Base-by-base conservation (phyloP, 2,888 invertebrate species). In the Himalopsyche tibetana region DNA sequence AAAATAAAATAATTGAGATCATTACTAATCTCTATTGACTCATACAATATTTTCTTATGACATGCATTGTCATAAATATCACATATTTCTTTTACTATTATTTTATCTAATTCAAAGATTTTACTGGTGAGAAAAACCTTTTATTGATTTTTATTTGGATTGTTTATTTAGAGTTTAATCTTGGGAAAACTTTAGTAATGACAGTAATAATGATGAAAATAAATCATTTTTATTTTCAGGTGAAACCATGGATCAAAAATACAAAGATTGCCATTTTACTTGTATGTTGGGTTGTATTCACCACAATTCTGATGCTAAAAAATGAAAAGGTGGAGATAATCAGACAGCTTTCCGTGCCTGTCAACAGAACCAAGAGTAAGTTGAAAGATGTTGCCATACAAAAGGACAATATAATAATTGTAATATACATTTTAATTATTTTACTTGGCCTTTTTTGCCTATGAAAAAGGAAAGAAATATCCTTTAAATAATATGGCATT, bases 281-380 rank as follows among this genome's bases (percentile, higher is more conserved):
- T 3, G 91, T 92, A 0, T 93, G 95, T 82, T 96, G 96, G 96
- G 89, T 94, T 0, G 92, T 95, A 89, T 96, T 96, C 90, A 95
- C 96, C 0, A 92, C 94, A 5, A 93, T 95, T 11, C 93, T 97
- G 88, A 94, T 96, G 92, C 93, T 94, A 89, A 96, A 95, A 90
- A 95, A 94, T 88, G 96, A 96, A 89, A 95, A 94, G 90, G 93
- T 95, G 55, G 93, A 93, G 80, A 91, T 93, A 36, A 92, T 93
- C 82, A 95, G 95, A 89, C 95, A 95, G 89, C 92, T 96, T 0
- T 95, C 94, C 5, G 92, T 96, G 85, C 93, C 94, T 4, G 92
- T 92, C 0, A 92, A 92, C 63, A 91, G 93, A 89, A 90, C 92
- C 3, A 94, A 92, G 90, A 93, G 95, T 93, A 89, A 91, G 91